A percentile compares a stretch with the other conserved stretches of the same genome.
These are phyloP conservation scores for Synanthedon formicaeformis DNA, from an alignment of 2,888 invertebrate genomes.

Conservation along the genomic window DNA sequence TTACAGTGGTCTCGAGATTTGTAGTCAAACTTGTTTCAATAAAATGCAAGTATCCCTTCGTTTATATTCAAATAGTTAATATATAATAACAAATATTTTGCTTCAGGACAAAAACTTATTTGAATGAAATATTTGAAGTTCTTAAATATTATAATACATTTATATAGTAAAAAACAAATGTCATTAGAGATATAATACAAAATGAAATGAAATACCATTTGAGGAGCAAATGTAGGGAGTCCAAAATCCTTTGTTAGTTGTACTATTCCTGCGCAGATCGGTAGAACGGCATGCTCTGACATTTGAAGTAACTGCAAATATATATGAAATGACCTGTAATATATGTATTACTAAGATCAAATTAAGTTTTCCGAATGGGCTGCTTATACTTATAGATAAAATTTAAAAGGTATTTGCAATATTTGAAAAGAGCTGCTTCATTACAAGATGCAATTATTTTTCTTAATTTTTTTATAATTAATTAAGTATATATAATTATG, in stretches of 20 bases:
- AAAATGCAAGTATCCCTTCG: too few species aligned
- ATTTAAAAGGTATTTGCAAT: conserved; percentile 1
- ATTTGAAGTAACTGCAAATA: conserved; percentile 77
- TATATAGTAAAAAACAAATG: neutral
- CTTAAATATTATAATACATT: neutral
- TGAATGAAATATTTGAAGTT: neutral
- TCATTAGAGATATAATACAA: neutral
- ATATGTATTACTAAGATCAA: too few species aligned
- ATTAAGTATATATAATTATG: too few species aligned
- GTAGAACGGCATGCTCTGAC: conserved; percentile 77
- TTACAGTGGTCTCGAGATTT: too few species aligned
- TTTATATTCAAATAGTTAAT: too few species aligned
- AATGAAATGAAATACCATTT: conserved; percentile 60
- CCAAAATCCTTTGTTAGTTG: conserved; percentile 76
- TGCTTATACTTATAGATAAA: too few species aligned
- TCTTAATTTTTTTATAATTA: neutral
- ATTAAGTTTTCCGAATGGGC: too few species aligned
- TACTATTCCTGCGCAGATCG: conserved; percentile 78
- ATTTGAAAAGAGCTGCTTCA: neutral
- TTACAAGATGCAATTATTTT: too few species aligned
- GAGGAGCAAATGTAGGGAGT: conserved; percentile 77
- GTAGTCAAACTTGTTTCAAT: too few species aligned
- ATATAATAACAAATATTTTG: too few species aligned
- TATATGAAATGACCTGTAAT: too few species aligned
- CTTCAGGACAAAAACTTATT: too few species aligned